Evolutionary conservation across 2,888 invertebrate species (phyloP).

Genomic region (Ctenicera cuprea): DNA sequence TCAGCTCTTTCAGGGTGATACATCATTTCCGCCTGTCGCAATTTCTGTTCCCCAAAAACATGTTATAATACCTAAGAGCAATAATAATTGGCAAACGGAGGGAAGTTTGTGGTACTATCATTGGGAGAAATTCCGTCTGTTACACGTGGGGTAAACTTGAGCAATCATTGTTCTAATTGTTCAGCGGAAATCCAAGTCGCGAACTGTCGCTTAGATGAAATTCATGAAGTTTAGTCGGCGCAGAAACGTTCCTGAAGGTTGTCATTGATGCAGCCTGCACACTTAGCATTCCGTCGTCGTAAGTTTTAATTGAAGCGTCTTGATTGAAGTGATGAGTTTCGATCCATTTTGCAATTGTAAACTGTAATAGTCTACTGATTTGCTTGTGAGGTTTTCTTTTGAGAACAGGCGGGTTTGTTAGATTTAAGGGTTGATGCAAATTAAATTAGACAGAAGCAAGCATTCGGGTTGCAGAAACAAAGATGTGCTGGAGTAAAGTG

Average conservation of each 20-base stretch:
- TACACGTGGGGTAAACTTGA: constrained; percentile 36
- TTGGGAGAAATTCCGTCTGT: constrained; percentile 36
- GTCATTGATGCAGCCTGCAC: neutral
- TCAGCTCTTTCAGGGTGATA: neutral
- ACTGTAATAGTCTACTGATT: constrained; percentile 17
- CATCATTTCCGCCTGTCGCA: constrained; percentile 12
- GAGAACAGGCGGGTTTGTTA: neutral
- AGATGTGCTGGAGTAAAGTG: neutral
- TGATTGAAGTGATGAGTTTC: constrained; percentile 26
- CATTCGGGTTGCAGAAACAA: neutral
- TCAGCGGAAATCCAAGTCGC: constrained; percentile 31
- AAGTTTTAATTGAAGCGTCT: constrained; percentile 27
- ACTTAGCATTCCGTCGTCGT: constrained; percentile 15
- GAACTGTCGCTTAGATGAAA: constrained; percentile 33
- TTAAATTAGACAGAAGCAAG: constrained; percentile 4
- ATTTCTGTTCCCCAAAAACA: constrained; percentile 17
- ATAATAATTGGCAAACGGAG: constrained; percentile 35
- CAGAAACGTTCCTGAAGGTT: neutral
- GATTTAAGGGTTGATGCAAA: neutral
- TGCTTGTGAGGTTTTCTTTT: constrained; percentile 20
- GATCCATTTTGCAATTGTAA: constrained; percentile 15
- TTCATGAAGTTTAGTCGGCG: constrained; percentile 29
- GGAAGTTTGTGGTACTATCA: constrained; percentile 34
- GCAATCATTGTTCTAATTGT: constrained; percentile 42
- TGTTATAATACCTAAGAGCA: constrained; percentile 22